phyloP scores from a whole-genome alignment of 2,797 vertebrate species.

The Aplochiton taeniatus region DNA sequence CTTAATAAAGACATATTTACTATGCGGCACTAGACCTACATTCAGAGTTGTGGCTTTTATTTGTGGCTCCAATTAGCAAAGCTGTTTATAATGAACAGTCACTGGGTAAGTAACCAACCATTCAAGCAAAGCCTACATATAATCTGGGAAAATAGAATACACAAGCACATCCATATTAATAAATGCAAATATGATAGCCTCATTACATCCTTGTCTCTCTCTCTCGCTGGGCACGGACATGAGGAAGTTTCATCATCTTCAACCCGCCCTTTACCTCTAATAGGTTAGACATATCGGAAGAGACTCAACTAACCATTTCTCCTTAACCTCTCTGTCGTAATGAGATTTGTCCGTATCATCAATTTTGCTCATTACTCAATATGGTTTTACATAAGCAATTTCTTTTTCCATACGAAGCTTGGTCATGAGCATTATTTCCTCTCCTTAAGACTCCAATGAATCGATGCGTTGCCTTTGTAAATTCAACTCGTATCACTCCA shows the following conservation, averaged over 20 bases:
- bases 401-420: slow-evolving; percentile 29
- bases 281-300: slow-evolving; percentile 48
- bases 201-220: slow-evolving; percentile 57
- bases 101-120: slow-evolving; percentile 56
- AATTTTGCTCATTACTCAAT: slow-evolving; percentile 35
- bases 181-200: slow-evolving; percentile 61
- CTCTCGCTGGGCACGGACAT: slow-evolving; percentile 50
- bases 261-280: slow-evolving; percentile 34
- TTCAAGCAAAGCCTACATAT: slow-evolving; percentile 62
- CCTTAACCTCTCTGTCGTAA: slow-evolving; percentile 31
- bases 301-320: slow-evolving; percentile 42
- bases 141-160: slow-evolving; percentile 60
- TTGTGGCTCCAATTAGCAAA: slow-evolving; percentile 50
- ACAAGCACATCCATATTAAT: slow-evolving; percentile 70
- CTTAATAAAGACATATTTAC: neutral
- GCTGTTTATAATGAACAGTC: slow-evolving; percentile 62
- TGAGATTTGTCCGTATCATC: slow-evolving; percentile 30
- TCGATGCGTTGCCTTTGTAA: slow-evolving; percentile 63
- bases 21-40: neutral
- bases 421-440: slow-evolving; percentile 43
- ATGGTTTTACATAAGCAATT: slow-evolving; percentile 31
- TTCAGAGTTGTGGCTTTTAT: slow-evolving; percentile 6
- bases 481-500: slow-evolving; percentile 76
- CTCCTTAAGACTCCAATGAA: slow-evolving; percentile 53
- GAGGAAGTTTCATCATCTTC: slow-evolving; percentile 55